Evolutionary conservation across 2,113 vertebrate species (phyloP), one percentile per base, ranked within the genome.

Genomic region (Oncorhynchus kisutch): DNA sequence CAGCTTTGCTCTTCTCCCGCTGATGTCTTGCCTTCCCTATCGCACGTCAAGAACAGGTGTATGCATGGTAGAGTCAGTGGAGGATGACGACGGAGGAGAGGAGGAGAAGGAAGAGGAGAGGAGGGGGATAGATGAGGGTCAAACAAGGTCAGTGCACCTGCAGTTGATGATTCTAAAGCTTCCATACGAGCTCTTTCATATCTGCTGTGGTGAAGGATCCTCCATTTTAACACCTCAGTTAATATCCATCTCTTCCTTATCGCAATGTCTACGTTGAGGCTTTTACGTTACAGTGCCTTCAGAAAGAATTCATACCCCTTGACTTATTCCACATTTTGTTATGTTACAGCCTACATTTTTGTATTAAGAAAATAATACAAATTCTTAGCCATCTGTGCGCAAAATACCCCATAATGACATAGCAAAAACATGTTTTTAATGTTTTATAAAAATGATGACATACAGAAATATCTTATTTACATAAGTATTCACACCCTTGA

Each of bases 1-100:
- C 66, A 39, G 64, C 20, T 66, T 74, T 6, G 31, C 72, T 78
- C 78, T 67, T 67, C 70, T 64, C 68, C n/a, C 68, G 67, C 49
- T 67, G 67, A 83, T 79, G 82, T 79, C n/a, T 62, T 75, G 51
- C 7, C 66, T 70, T 62, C 51, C 51, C 1, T 54, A 0, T 54
- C 5, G 16, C 70, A 64, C 14, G 66, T 72, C 67, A 62, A 27
- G 20, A 7, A 20, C 18, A 68, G 67, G 29, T 45, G 67, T 31
- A 25, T 11, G 31, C n/a, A 1, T 18, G 14, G 14, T 5, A 3
- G 16, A 31, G 24, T 27, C 16, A 16, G 66, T 3, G 67, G 16
- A 20, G 62, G 22, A 65, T 22, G 62, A 24, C 20, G 66, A 68
- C n/a, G 6, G 68, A 81, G 27, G 68, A 24, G 68, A 73, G 5